phyloP scores from a whole-genome alignment of 2,113 vertebrate species.

The Ptyas mucosa region DNA sequence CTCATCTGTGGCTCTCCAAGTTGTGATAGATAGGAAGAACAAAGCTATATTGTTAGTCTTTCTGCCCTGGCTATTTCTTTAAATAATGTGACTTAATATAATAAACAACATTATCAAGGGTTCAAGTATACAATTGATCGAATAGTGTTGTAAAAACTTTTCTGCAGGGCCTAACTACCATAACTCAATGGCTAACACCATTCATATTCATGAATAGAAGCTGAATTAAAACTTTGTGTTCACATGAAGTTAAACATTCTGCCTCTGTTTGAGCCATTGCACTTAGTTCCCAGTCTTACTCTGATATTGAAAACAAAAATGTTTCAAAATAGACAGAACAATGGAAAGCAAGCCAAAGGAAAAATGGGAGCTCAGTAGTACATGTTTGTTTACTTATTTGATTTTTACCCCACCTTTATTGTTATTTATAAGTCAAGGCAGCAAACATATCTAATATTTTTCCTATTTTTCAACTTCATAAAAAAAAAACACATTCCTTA shows the following conservation, averaged over 20 bases:
- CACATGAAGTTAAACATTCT: neutral
- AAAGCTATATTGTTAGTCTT: constrained; percentile 20
- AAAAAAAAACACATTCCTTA: neutral
- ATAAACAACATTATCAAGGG: neutral
- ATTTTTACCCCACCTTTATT: neutral
- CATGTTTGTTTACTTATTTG: neutral
- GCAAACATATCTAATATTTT: neutral
- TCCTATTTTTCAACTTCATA: neutral
- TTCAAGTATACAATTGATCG: neutral
- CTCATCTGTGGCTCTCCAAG: neutral
- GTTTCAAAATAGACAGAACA: neutral
- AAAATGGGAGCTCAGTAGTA: neutral
- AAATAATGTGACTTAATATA: neutral
- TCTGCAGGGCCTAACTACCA: neutral
- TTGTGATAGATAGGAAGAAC: constrained; percentile 22
- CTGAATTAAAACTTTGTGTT: neutral
- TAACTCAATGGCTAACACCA: neutral
- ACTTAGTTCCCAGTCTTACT: neutral
- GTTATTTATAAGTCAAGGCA: neutral
- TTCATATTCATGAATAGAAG: neutral
- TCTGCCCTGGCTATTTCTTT: neutral
- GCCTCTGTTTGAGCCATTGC: neutral
- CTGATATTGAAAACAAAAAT: neutral
- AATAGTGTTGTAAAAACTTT: neutral
- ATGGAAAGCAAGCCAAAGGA: neutral